Conservation (phyloP, 2,797 vertebrate species). For the Acipenser transmontanus region DNA sequence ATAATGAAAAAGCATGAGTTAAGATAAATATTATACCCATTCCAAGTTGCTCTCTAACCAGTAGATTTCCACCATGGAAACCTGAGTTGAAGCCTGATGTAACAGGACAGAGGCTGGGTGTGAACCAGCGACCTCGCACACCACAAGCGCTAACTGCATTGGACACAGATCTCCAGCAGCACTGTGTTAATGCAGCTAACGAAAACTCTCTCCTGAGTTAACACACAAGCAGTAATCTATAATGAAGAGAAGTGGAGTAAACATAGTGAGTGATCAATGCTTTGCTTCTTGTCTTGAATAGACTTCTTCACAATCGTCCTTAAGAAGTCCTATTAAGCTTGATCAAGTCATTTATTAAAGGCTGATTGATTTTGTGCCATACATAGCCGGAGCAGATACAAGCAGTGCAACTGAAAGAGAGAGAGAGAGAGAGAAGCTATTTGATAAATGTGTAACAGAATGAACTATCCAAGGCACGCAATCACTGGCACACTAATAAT, state of each 20-base stretch:
- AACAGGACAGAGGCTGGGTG: too few species aligned
- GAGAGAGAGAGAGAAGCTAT: neutral
- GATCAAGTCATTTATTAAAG: slow-evolving; percentile 4
- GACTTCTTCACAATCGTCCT: neutral
- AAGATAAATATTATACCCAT: too few species aligned
- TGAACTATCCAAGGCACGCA: neutral
- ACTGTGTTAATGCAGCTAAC: too few species aligned
- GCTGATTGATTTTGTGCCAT: slow-evolving; percentile 5
- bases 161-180: too few species aligned
- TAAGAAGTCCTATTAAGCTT: neutral
- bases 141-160: too few species aligned
- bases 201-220: too few species aligned
- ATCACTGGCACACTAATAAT: neutral
- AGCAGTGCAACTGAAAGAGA: neutral
- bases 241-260: neutral
- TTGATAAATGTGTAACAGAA: neutral
- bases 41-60: too few species aligned
- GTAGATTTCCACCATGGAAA: too few species aligned
- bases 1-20: too few species aligned
- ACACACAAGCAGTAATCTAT: neutral
- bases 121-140: too few species aligned
- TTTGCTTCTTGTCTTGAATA: neutral
- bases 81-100: too few species aligned
- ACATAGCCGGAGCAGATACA: neutral
- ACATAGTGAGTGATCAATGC: neutral